Conservation (phyloP, 2,888 invertebrate species). For the Drosophila nigricruria region DNA sequence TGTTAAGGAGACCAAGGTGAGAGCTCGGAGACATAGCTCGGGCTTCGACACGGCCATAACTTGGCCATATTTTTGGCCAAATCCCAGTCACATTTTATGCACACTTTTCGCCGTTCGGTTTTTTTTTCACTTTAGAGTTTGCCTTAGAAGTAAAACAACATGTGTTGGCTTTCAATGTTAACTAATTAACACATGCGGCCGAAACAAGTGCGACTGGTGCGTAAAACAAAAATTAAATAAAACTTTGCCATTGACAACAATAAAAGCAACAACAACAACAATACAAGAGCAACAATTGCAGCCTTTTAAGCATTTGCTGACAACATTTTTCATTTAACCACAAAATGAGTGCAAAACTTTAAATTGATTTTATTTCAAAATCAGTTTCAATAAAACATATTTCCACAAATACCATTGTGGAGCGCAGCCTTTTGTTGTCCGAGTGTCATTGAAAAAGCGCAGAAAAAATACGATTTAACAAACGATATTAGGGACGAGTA, state of each 20-base stretch:
- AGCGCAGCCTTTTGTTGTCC: not conserved
- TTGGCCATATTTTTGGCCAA: constrained; percentile 52
- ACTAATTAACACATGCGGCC: constrained; percentile 67
- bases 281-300: constrained; percentile 33
- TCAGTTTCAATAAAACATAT: constrained; percentile 9
- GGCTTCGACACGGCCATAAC: constrained; percentile 44
- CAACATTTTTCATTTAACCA: constrained; percentile 33
- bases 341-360: constrained; percentile 22
- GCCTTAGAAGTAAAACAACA: constrained; percentile 43
- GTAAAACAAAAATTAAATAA: constrained; percentile 8
- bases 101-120: constrained; percentile 1
- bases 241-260: constrained; percentile 1
- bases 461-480: not conserved
- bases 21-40: constrained; percentile 28
- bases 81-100: constrained; percentile 28
- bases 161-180: constrained; percentile 66
- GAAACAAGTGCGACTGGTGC: constrained; percentile 47
- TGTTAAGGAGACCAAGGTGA: constrained; percentile 70
- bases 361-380: constrained; percentile 6
- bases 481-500: constrained; percentile 2
- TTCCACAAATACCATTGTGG: not conserved
- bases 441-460: constrained; percentile 5
- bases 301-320: constrained; percentile 20
- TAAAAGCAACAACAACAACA: constrained; percentile 1
- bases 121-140: constrained; percentile 7